Base-by-base conservation (phyloP, 2,888 invertebrate genomes). In the Drosophila buzzatii region DNA sequence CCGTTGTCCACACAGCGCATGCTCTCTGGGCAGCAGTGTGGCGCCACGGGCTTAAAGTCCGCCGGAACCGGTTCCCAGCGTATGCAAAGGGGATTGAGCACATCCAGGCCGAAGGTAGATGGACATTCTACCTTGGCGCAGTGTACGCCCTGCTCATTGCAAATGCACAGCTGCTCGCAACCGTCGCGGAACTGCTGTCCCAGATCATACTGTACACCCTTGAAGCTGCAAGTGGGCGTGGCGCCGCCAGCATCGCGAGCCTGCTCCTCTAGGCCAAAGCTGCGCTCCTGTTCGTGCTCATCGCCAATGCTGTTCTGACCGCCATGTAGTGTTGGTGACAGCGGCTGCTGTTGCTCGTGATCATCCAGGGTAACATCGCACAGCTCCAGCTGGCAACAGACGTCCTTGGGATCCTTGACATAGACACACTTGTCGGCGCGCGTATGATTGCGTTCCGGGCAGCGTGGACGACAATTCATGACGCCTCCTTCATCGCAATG, bases 41-140 rank as follows among this genome's bases (percentile, higher is more conserved):
- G 97, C 0, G 96, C 95, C 44, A 94, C 94, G 0, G 97, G 95
- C 1, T 94, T 93, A 76, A 96, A 96, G 87, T 95, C 94, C 0
- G 95, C 94, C 0, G 97, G 97, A 27, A 95, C 96, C 0, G 97
- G 96, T 70, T 97, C 97, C 98, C 98, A 98, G 77, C 96, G 95
- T 10, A 98, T 94, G 90, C 98, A 98, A 70, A 96, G 95, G 1
- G 97, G 96, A 87, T 97, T 97, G 52, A 97, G 93, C 9, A 97
- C 95, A 90, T 98, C 97, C n/a, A 97, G 93, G 0, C 97, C 97
- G 72, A 97, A 97, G 82, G 96, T 96, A 0, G 96, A 96, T 76
- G 98, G 96, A 85, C 98, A 98, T 74, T 97, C 95, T 33, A 98
- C 94, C 49, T 96, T 96, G 1, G 96, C 95, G 90, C 98, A 98